phyloP scores from a whole-genome alignment of 1,140 invertebrate genomes.

The Sycophila sp. region DNA sequence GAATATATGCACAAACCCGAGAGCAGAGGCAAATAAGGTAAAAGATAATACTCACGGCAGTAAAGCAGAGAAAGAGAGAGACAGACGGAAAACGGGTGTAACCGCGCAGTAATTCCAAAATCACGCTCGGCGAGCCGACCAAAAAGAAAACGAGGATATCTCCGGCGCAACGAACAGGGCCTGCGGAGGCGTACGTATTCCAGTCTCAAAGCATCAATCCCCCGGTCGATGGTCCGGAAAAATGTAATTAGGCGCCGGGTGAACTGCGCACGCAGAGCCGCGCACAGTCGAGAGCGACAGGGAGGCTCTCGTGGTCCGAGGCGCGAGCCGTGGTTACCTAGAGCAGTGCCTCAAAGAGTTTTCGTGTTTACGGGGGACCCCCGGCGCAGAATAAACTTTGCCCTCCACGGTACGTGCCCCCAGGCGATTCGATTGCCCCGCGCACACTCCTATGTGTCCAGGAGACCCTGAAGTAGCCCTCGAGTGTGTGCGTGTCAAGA shows the following conservation, averaged over 20 bases:
- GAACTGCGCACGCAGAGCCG: not conserved
- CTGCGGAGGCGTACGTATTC: not conserved
- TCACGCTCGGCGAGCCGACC: not conserved
- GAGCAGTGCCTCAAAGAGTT: slow-evolving; percentile 18
- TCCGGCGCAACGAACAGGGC: too few relatives aligned
- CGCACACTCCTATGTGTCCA: too few relatives aligned
- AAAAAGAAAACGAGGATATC: not conserved
- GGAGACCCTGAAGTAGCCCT: too few relatives aligned
- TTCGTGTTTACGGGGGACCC: not conserved
- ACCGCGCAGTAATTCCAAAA: not conserved
- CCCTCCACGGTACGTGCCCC: too few relatives aligned
- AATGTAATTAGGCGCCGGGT: not conserved
- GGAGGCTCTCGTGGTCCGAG: too few relatives aligned
- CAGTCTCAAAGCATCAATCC: not conserved
- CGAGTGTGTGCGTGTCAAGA: too few relatives aligned
- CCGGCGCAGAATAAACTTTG: slow-evolving; percentile 5
- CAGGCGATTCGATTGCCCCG: too few relatives aligned
- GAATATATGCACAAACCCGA: too few relatives aligned
- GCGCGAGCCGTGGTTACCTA: not conserved
- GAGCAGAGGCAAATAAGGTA: too few relatives aligned
- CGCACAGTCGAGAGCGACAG: too few relatives aligned
- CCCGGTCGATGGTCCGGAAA: not conserved
- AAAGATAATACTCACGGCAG: too few relatives aligned
- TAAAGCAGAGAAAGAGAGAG: too few relatives aligned
- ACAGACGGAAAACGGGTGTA: not conserved